These are phyloP conservation scores for Hermodice carunculata DNA, from an alignment of 2,888 invertebrate species.

Conservation along the genomic window DNA sequence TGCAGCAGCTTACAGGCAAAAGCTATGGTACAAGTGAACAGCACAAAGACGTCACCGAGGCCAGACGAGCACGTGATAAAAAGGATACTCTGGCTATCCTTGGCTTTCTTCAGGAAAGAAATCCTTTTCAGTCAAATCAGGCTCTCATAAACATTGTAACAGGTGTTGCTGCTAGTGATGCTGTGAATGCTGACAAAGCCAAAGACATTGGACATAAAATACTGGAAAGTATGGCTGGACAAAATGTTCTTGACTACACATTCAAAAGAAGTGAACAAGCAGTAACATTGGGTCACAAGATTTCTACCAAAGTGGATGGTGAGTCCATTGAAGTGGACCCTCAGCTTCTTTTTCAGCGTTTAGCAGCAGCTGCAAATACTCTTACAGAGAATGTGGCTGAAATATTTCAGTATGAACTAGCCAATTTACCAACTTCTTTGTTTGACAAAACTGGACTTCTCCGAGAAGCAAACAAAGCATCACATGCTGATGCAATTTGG, in stretches of 20 bases:
- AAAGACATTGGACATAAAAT: slow-evolving; percentile 33
- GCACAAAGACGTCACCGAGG: slow-evolving; percentile 23
- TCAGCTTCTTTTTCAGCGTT: slow-evolving; percentile 30
- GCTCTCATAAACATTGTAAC: slow-evolving; percentile 43
- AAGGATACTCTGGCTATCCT: slow-evolving; percentile 33
- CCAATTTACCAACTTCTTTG: neutral
- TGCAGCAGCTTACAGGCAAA: slow-evolving; percentile 27
- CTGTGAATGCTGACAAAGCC: slow-evolving; percentile 39
- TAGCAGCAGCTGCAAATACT: neutral
- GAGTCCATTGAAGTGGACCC: slow-evolving; percentile 28
- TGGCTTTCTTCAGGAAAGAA: slow-evolving; percentile 30
- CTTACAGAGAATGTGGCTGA: neutral
- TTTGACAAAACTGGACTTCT: slow-evolving; percentile 13
- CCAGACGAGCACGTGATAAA: slow-evolving; percentile 30
- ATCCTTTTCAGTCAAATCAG: slow-evolving; percentile 34
- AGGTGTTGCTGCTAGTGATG: slow-evolving; percentile 35
- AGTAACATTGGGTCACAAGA: slow-evolving; percentile 24
- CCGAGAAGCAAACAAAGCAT: slow-evolving; percentile 35
- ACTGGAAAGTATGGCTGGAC: slow-evolving; percentile 25
- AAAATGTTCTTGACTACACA: slow-evolving; percentile 22
- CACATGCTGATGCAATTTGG: slow-evolving; percentile 38
- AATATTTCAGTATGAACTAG: slow-evolving; percentile 1
- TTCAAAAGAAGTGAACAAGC: slow-evolving; percentile 32
- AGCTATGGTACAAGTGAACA: slow-evolving; percentile 19
- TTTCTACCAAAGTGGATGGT: slow-evolving; percentile 13